Base-by-base conservation (phyloP, 1,140 invertebrate genomes). In the Diorhabda sublineata region DNA sequence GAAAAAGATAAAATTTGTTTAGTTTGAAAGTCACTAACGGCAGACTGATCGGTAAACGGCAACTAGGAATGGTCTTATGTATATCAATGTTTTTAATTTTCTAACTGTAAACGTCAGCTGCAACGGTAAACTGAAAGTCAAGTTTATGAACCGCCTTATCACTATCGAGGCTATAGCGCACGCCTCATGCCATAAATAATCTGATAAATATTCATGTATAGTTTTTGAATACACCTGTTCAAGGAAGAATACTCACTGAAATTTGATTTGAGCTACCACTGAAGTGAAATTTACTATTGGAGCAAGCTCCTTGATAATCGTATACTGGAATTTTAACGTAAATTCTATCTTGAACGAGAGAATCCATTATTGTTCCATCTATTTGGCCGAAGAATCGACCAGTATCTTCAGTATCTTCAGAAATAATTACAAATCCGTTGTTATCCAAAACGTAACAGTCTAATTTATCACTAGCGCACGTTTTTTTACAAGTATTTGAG, bases 311-410 rank as follows among this genome's bases (percentile, higher is more conserved):
- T 81, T 97, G 95, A 81, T 96, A 94, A 78, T 97, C 94, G 72
- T 91, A 91, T 0, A 96, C 88, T 1, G 89, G 87, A 1, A 96
- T 88, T 82, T 92, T 92, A 74, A 90, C 92, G 80, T 95, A 97
- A 71, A 97, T 95, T 67, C 90, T 87, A 76, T 95, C 92, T 77
- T 96, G 92, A 0, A 97, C 93, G 43, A 97, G 81, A 0, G 92
- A 94, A 79, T 96, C 92, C 92, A 97, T 96, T 60, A 97, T 93
- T 2, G 93, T 95, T n/a, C 94, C 94, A 79, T 97, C 94, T 59
- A 96, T 91, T 79, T 96, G 93, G 0, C 95, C 95, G 76, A 97
- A 97, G 81, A 97, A 97, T 73, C 90, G 85, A 7, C 93, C 93
- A 3, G 93, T 94, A 77, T 96, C 91, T 62, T 92, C 87, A 45